phyloP scores from a whole-genome alignment of 2,888 invertebrate genomes.

The Aphrophora alni region DNA sequence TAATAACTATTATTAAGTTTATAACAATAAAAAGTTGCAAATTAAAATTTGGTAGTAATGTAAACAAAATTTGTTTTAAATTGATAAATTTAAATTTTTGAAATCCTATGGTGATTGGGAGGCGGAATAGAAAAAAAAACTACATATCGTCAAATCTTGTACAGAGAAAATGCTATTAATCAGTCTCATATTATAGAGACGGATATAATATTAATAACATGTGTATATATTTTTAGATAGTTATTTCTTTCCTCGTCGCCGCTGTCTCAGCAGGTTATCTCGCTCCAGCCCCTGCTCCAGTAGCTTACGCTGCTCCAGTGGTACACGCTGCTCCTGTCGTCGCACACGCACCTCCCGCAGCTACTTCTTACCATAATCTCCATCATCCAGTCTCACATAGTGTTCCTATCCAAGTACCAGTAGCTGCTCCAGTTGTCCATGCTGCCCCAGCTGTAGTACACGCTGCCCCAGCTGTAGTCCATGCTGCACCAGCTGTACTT shows the following conservation, averaged over 20 bases:
- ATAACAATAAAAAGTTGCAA: too few species aligned
- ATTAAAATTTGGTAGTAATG: too few species aligned
- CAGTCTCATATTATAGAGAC: too few species aligned
- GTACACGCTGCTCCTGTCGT: constrained; percentile 10
- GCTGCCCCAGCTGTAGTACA: neutral
- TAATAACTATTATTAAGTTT: too few species aligned
- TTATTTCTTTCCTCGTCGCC: constrained; percentile 56
- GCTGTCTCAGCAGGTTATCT: constrained; percentile 53
- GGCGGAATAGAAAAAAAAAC: too few species aligned
- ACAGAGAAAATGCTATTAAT: too few species aligned
- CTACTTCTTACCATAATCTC: constrained; percentile 26
- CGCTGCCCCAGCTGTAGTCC: neutral
- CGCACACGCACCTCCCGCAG: neutral
- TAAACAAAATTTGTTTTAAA: too few species aligned
- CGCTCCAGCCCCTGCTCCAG: constrained; percentile 35
- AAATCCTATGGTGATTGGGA: too few species aligned
- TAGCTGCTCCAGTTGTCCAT: neutral
- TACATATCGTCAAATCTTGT: too few species aligned
- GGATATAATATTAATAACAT: too few species aligned
- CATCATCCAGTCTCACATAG: constrained; percentile 21
- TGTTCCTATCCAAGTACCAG: constrained; percentile 26
- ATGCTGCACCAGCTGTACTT: neutral
- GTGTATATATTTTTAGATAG: constrained; percentile 46
- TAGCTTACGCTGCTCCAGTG: constrained; percentile 33
- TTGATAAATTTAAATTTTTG: too few species aligned